phyloP scores from a whole-genome alignment of 2,113 vertebrate genomes.

The Macquaria australasica region DNA sequence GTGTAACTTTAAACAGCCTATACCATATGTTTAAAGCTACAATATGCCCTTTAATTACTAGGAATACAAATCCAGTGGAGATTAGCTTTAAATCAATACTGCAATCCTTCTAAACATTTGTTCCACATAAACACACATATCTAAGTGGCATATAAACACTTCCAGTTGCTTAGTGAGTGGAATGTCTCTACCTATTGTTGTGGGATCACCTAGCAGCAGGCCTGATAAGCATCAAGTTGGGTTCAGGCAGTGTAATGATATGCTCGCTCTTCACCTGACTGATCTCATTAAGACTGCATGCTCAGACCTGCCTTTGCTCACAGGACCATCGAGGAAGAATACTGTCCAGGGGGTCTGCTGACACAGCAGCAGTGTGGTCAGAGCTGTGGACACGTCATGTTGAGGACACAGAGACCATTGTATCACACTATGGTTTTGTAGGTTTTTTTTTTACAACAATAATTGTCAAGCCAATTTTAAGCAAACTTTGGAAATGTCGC shows the following conservation, averaged over 20 bases:
- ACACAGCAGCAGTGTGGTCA: not conserved
- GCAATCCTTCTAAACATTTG: not conserved
- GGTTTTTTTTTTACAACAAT: too few species aligned
- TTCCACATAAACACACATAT: not conserved
- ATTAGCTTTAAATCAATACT: not conserved
- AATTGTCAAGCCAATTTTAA: too few species aligned
- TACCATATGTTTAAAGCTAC: not conserved
- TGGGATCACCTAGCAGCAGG: slow-evolving; percentile 11
- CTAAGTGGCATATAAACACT: not conserved
- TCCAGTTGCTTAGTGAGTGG: not conserved
- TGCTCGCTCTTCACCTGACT: slow-evolving; percentile 49
- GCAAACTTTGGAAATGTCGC: too few species aligned
- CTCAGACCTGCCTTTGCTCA: slow-evolving; percentile 59
- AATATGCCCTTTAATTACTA: not conserved
- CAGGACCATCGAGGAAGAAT: slow-evolving; percentile 6
- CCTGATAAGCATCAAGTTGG: not conserved
- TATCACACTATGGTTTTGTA: not conserved
- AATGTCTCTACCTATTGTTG: not conserved
- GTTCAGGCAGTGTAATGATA: slow-evolving; percentile 41
- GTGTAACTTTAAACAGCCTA: too few species aligned
- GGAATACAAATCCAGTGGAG: not conserved
- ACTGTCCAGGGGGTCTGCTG: not conserved
- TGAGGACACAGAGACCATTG: not conserved
- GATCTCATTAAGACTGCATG: slow-evolving; percentile 72
- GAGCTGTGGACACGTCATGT: not conserved